Conservation (phyloP, 1,140 invertebrate species). For the Trichomalopsis sarcophagae region DNA sequence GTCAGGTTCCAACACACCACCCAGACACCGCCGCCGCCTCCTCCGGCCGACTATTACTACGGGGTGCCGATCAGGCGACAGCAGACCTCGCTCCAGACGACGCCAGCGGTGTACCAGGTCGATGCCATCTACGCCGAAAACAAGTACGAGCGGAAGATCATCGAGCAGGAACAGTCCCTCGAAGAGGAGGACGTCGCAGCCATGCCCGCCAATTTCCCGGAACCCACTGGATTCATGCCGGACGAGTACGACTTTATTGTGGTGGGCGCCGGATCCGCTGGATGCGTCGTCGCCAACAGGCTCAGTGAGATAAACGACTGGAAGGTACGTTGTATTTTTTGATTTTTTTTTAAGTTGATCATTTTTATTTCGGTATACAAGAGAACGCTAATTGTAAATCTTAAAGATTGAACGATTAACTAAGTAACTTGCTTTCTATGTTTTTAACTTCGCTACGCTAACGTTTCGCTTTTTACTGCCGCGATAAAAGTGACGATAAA, state of each 20-base stretch:
- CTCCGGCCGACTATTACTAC: not conserved
- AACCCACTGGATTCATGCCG: constrained; percentile 9
- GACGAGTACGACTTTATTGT: constrained; percentile 75
- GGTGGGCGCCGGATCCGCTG: constrained; percentile 81
- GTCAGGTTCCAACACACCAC: not conserved
- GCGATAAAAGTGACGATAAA: no score
- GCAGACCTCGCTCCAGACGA: not conserved
- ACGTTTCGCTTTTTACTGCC: no score
- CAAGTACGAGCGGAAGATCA: not conserved
- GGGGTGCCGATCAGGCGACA: not conserved
- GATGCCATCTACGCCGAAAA: not conserved
- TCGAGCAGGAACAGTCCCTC: not conserved
- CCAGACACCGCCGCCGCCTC: not conserved
- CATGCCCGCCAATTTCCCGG: constrained; percentile 43
- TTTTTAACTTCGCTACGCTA: no score
- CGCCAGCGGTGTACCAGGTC: not conserved
- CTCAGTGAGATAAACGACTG: constrained; percentile 75
- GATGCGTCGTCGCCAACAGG: constrained; percentile 80
- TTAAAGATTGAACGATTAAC: no score
- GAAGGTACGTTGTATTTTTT: constrained; percentile 63
- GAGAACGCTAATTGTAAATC: no score
- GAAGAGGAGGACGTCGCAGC: not conserved
- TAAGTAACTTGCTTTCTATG: not conserved
- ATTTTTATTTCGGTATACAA: no score
- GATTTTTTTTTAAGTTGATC: no score